phyloP scores from a whole-genome alignment of 2,797 vertebrate genomes.

The Gorsachius magnificus region DNA sequence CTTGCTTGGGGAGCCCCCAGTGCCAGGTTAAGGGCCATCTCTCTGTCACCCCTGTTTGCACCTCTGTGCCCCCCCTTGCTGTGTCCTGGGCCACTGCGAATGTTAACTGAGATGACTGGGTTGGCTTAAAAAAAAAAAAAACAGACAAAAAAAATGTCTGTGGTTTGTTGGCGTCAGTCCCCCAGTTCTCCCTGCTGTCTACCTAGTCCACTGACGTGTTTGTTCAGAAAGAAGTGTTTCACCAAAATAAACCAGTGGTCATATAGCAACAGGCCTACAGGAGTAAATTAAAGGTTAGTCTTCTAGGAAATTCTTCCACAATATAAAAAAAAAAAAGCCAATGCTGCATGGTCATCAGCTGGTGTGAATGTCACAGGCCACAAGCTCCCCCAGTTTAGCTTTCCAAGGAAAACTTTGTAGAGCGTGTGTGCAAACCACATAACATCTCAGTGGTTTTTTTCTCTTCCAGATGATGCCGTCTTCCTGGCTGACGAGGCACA shows the following conservation, averaged over 20 bases:
- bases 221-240: background rate
- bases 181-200: background rate
- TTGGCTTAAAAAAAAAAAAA: background rate
- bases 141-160: background rate
- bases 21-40: rapidly evolving
- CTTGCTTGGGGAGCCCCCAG: background rate
- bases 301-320: background rate
- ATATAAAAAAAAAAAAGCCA: background rate
- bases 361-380: background rate
- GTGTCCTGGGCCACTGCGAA: background rate
- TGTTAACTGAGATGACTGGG: background rate
- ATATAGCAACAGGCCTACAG: background rate
- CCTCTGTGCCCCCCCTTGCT: background rate
- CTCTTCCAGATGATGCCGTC: slow-evolving; percentile 62
- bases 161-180: background rate
- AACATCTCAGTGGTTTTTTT: background rate
- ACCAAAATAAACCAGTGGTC: background rate
- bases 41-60: background rate
- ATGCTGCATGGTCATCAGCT: background rate
- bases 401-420: background rate
- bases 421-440: background rate
- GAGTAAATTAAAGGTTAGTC: background rate
- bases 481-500: slow-evolving; percentile 35
- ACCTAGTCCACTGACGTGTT: background rate
- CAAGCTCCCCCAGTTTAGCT: background rate